Conservation (phyloP, 2,888 invertebrate species). For the Eristalis pertinax region DNA sequence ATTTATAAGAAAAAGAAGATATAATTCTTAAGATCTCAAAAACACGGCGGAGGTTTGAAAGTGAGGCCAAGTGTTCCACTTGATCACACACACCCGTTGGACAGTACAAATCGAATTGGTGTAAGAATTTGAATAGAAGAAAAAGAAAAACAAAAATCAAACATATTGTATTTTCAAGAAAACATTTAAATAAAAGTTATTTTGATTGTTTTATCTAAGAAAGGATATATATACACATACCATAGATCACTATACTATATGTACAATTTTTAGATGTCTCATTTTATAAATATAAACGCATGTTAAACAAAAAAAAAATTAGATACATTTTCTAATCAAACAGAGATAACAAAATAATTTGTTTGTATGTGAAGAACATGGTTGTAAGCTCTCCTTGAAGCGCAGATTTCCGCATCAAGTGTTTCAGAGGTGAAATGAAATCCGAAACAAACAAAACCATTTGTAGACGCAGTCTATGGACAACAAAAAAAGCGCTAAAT, state of each 20-base stretch:
- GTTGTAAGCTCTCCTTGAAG: slow-evolving; percentile 38
- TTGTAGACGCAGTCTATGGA: not conserved
- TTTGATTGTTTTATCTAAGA: slow-evolving; percentile 27
- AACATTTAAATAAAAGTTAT: slow-evolving; percentile 17
- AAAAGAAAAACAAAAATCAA: slow-evolving; percentile 25
- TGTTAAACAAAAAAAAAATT: not conserved
- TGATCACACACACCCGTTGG: slow-evolving; percentile 32
- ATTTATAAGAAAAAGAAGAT: not conserved
- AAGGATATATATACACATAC: slow-evolving; percentile 23
- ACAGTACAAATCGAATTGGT: slow-evolving; percentile 69
- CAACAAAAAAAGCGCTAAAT: not conserved
- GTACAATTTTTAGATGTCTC: too few relatives aligned
- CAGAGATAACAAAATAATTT: not conserved
- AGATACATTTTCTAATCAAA: slow-evolving; percentile 14
- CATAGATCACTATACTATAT: slow-evolving; percentile 22
- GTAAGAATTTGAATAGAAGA: slow-evolving; percentile 69
- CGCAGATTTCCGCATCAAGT: too few relatives aligned
- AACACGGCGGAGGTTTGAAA: not conserved
- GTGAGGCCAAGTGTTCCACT: slow-evolving; percentile 44
- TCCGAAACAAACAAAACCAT: slow-evolving; percentile 17
- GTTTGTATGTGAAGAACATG: slow-evolving; percentile 15
- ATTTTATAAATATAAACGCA: not conserved
- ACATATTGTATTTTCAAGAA: not conserved
- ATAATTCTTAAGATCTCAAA: not conserved
- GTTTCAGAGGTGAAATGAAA: not conserved